Evolutionary conservation across 2,113 vertebrate species (phyloP), one percentile per base, ranked within the genome.

Genomic region (Agelaius tricolor): DNA sequence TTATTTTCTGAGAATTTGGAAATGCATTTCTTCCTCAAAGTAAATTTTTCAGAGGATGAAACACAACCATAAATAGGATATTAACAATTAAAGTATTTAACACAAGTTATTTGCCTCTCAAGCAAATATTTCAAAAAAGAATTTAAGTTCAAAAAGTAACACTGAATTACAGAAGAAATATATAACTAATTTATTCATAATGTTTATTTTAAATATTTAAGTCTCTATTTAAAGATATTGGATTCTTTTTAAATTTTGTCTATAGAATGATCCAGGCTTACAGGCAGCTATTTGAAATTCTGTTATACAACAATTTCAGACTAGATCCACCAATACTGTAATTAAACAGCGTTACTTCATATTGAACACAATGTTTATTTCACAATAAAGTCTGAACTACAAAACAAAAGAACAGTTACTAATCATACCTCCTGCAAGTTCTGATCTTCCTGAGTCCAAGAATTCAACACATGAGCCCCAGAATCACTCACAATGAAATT

Each of bases 401-500:
- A 73, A 71, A 58, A 18, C 6, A 14, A 79, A 49, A 77, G 23
- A 46, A 81, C 9, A 69, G 81, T 67, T 87, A 39, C 6, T 85
- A 88, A 89, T 30, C 87, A 95, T 98, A 99, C 99, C 98, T 99
- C 99, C 62, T 99, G 99, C 84, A 99, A 98, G 94, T 98, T 99
- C 97, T 99, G 99, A 94, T 99, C 98, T 97, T 99, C 99, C 65
- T 99, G 99, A 94, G 98, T 99, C 99, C 99, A 99, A 65, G 98
- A 99, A 96, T 99, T 99, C 96, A 99, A 97, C 95, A 99, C 98
- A 96, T 99, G 99, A 96, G 99, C 99, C 90, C 99, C 99, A 59
- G 99, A 99, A 95, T 99, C 99, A 94, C 99, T 99, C 62, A 99
- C 99, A 81, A 99, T 99, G 97, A 99, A 99, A 97, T 99, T 99